phyloP scores from a whole-genome alignment of 2,888 invertebrate species.

The Myathropa florea region DNA sequence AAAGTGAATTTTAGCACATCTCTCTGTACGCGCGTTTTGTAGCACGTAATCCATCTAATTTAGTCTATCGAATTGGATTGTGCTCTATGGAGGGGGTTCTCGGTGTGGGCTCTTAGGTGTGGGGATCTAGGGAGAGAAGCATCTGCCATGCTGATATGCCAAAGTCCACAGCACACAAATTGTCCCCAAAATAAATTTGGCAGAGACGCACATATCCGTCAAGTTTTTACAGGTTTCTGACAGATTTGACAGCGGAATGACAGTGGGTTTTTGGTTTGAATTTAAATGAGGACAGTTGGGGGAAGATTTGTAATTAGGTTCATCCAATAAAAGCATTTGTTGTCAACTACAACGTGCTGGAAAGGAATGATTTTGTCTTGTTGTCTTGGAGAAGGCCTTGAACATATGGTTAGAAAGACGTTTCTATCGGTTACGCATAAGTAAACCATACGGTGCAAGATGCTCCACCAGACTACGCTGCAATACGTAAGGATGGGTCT shows the following conservation, averaged over 20 bases:
- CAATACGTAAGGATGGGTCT: too few species aligned
- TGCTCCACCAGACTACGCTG: too few species aligned
- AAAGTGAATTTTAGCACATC: neutral
- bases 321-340: too few species aligned
- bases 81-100: neutral
- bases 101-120: neutral
- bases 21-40: neutral
- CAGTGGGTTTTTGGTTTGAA: neutral
- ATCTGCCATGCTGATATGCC: neutral
- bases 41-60: slow-evolving; percentile 6
- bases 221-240: neutral
- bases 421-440: too few species aligned
- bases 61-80: neutral
- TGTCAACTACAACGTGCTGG: too few species aligned
- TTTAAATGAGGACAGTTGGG: too few species aligned
- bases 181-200: neutral
- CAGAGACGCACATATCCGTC: neutral
- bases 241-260: neutral
- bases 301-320: too few species aligned
- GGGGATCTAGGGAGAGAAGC: neutral
- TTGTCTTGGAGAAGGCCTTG: too few species aligned
- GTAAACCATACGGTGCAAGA: too few species aligned
- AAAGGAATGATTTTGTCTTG: too few species aligned
- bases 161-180: neutral
- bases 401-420: too few species aligned